Base-by-base conservation (phyloP, 2,888 invertebrate species). In the Latrodectus elegans region DNA sequence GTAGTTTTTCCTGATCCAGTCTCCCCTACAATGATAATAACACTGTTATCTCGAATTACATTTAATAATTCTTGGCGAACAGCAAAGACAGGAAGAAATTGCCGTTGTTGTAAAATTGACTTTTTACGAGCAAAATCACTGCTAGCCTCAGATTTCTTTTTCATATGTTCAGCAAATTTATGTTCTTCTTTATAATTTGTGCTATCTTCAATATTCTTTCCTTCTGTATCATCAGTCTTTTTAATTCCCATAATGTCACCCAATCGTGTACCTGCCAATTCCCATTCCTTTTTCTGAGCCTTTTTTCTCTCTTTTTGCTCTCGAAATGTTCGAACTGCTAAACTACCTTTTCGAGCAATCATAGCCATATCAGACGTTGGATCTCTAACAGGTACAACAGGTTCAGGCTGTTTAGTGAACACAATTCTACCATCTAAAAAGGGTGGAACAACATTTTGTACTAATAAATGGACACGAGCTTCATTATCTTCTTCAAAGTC, bases 211-310 rank as follows among this genome's bases (percentile, higher is more conserved):
- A 94, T 94, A 75, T 93, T 94, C 89, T 94, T 86, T 80, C 92
- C 92, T 90, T 93, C 93, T 90, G 92, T 92, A 86, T 97, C 96
- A 89, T 38, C 38, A 90, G 95, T 95, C 85, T 94, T 94, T 90
- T 94, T 93, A 0, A 99, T 95, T 0, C 99, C 99, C 97, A 99
- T 97, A 68, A 99, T 97, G 91, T 99, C 97, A 91, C 97, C 97
- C 88, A 98, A 94, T 91, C 96, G 96, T 2, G 99, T 99, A 67
- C 99, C 99, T 75, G 98, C 97, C 87, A 99, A 92, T 92, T 99
- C 98, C 99, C 99, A 99, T 92, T 99, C 99, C 92, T 99, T 99
- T 92, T 98, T 98, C 92, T 99, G 99, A 0, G 98, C 98, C 92
- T 97, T 97, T 82, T 95, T 94, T n/a, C 98, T 94, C 92, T 99